Evolutionary conservation across 1,140 invertebrate genomes (phyloP), one percentile per base, ranked within the genome.

Genomic region (Drosophila pectinifera): DNA sequence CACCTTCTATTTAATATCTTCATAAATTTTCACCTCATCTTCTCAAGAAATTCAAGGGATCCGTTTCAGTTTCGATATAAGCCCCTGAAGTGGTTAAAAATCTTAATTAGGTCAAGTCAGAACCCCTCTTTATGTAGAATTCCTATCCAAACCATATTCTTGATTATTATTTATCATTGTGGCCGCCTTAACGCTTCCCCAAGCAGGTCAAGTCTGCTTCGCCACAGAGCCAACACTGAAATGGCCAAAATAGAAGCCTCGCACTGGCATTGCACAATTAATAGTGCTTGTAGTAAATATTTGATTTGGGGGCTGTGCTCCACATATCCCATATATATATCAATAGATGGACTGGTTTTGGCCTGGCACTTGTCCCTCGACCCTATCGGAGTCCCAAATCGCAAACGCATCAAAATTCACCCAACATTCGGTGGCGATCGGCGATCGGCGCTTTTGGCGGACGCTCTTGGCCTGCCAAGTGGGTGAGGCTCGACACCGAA

Each of bases 351-450:
- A 28, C 20, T 64, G 55, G 22, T 24, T 64, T 63, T 36, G 38
- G 41, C 16, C 70, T 70, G 56, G 43, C 49, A 57, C 43, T 62
- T 54, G 53, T 49, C 57, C 63, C 69, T 56, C 61, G 59, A 56
- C 62, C 72, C 72, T 69, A 80, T 80, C 78, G 45, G 38, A 80
- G 56, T 70, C 76, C 74, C 58, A 64, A 88, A 61, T 61, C 57
- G 57, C 59, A 81, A 80, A 72, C 68, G 76, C 63, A 77, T 89
- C 76, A 89, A 78, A 88, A 77, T 73, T 78, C 73, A 70, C n/a
- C 68, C 36, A 70, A 78, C 68, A 78, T 77, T 65, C 83, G 16
- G 18, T 38, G 49, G 63, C 72, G 63, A 67, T 70, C 67, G 56
- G 38, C 59, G 70, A 57, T 69, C 67, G 56, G 42, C 55, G 62